These are phyloP conservation scores for Muscicapa adusta DNA, from an alignment of 2,113 vertebrate genomes.

Conservation along the genomic window DNA sequence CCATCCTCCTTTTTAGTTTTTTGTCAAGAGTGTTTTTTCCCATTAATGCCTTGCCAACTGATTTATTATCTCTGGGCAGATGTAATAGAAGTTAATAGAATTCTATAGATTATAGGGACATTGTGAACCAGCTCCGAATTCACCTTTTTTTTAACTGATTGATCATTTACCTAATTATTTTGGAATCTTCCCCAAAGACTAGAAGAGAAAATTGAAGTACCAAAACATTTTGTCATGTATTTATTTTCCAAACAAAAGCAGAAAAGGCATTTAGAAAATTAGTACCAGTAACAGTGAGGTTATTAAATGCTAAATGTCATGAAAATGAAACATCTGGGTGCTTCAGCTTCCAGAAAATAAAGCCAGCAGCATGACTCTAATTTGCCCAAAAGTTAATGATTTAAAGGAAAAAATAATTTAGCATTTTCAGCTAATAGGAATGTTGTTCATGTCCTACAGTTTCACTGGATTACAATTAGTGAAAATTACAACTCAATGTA, in stretches of 20 bases:
- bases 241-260: not conserved
- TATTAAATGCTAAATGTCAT: constrained; percentile 7
- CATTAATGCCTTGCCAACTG: not conserved
- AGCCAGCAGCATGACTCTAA: not conserved
- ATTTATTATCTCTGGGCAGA: not conserved
- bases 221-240: not conserved
- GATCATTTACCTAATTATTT: not conserved
- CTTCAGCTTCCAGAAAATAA: constrained; percentile 15
- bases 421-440: not conserved
- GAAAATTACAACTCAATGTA: not conserved
- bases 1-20: not conserved
- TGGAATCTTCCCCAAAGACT: not conserved
- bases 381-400: not conserved
- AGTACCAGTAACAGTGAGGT: not conserved
- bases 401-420: not conserved
- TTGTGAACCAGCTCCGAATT: not conserved
- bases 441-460: not conserved
- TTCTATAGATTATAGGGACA: not conserved
- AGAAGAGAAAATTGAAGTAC: not conserved
- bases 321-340: not conserved
- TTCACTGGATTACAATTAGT: not conserved
- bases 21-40: not conserved
- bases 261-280: not conserved
- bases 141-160: not conserved
- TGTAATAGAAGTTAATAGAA: not conserved